Evolutionary conservation across 2,797 vertebrate genomes (phyloP).

Genomic region (Chelon auratus): DNA sequence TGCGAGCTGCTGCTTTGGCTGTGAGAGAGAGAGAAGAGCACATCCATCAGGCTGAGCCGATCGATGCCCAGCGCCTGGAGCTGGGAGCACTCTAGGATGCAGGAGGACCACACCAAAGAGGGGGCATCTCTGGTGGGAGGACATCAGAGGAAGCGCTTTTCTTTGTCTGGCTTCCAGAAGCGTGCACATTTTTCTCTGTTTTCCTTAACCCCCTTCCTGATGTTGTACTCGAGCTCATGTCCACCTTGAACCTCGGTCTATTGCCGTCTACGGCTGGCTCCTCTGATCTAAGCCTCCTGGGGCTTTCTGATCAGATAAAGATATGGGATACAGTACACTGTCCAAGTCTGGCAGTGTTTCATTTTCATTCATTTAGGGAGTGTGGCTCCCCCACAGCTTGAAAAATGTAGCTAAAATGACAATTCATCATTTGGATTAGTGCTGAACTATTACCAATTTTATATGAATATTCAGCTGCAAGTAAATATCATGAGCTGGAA

Average conservation of each 20-base stretch:
- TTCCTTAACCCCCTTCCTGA: constrained; percentile 83
- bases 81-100: constrained; percentile 79
- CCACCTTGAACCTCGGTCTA: constrained; percentile 71
- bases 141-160: constrained; percentile 82
- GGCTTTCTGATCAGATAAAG: constrained; percentile 64
- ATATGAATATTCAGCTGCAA: constrained; percentile 37
- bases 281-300: constrained; percentile 71
- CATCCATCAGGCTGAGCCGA: constrained; percentile 83
- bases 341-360: constrained; percentile 55
- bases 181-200: constrained; percentile 80
- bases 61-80: constrained; percentile 84
- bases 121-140: constrained; percentile 85
- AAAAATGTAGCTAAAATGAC: constrained; percentile 41
- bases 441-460: constrained; percentile 24
- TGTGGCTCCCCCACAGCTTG: constrained; percentile 34
- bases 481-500: constrained; percentile 38
- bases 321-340: constrained; percentile 61
- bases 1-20: constrained; percentile 73
- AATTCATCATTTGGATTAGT: constrained; percentile 39
- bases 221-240: constrained; percentile 74
- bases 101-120: constrained; percentile 84
- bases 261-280: constrained; percentile 65
- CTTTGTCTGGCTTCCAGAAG: constrained; percentile 85
- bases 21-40: constrained; percentile 53
- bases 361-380: constrained; percentile 59